Conservation (phyloP, 2,113 vertebrate genomes). For the Cheilinus undulatus region DNA sequence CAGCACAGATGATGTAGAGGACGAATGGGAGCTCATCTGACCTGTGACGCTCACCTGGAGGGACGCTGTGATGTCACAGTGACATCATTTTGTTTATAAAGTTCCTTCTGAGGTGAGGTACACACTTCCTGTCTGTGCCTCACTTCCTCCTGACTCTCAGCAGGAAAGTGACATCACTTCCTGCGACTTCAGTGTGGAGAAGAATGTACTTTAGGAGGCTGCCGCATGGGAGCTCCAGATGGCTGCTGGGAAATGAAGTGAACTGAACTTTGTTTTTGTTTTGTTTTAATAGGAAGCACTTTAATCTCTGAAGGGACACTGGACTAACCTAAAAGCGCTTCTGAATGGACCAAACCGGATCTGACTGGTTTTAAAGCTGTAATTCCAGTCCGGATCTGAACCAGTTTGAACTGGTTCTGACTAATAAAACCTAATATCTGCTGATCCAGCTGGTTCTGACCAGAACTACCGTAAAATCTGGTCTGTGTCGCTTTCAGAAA, state of each 20-base stretch:
- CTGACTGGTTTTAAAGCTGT: not conserved
- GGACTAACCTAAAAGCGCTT: not conserved
- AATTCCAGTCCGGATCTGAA: not conserved
- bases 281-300: constrained; percentile 67
- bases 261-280: constrained; percentile 33
- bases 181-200: constrained; percentile 15
- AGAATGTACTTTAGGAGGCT: not conserved
- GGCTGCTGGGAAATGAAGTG: constrained; percentile 16
- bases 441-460: not conserved
- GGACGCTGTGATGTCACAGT: constrained; percentile 4
- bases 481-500: too few relatives aligned
- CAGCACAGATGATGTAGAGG: constrained; percentile 90
- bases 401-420: not conserved
- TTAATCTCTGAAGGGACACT: constrained; percentile 45
- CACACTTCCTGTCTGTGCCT: not conserved
- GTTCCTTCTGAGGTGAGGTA: not conserved
- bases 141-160: not conserved
- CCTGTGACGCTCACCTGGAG: not conserved
- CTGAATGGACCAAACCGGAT: not conserved
- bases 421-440: too few relatives aligned
- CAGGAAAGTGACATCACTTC: constrained; percentile 21
- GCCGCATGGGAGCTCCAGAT: constrained; percentile 3
- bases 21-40: constrained; percentile 99
- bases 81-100: constrained; percentile 8
- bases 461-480: too few relatives aligned